Evolutionary conservation across 2,888 invertebrate genomes (phyloP).

Genomic region (Luffia ferchaultella): DNA sequence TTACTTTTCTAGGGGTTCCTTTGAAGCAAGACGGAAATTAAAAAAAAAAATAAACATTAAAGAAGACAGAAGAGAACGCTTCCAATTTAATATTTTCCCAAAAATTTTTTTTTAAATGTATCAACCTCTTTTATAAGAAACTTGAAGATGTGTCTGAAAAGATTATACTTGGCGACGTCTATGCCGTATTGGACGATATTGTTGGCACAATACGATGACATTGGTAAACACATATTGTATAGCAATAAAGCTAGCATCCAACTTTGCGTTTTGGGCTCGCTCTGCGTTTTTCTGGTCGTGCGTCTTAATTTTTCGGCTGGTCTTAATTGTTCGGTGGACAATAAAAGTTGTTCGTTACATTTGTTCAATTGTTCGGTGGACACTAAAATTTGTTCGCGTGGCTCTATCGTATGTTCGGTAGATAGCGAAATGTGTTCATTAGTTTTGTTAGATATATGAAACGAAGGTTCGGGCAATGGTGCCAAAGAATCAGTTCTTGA

Average conservation of each 20-base stretch:
- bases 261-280: conserved; percentile 26
- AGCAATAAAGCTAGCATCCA: conserved; percentile 52
- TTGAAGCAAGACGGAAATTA: no score
- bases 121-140: conserved; percentile 42
- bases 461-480: no score
- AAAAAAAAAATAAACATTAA: no score
- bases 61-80: background rate
- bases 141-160: conserved; percentile 35
- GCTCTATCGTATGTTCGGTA: no score
- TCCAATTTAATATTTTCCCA: background rate
- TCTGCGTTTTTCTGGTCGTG: background rate
- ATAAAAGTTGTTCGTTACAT: background rate
- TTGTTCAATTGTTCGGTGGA: background rate
- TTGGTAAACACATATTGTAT: conserved; percentile 49
- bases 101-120: background rate
- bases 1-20: no score
- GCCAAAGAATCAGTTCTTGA: no score
- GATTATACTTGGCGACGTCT: conserved; percentile 50
- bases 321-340: background rate
- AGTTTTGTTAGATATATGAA: no score
- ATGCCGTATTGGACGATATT: conserved; percentile 46
- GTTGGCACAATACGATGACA: conserved; percentile 49
- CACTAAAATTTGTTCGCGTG: background rate
- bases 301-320: background rate
- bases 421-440: no score